These are phyloP conservation scores for Cynaeus angustus DNA, from an alignment of 2,888 invertebrate genomes.

Conservation along the genomic window DNA sequence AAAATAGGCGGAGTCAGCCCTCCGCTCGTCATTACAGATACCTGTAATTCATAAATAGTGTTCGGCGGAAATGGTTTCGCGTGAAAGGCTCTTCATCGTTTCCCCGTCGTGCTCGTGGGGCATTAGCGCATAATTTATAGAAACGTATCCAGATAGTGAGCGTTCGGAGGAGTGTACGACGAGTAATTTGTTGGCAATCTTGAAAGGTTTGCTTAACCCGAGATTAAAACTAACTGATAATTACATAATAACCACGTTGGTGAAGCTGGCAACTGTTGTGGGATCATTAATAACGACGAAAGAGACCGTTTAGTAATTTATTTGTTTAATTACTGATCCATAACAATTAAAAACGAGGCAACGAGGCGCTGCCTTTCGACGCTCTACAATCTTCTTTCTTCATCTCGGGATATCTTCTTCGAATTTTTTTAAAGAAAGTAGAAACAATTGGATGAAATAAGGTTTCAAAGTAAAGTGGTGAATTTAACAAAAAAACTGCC, in stretches of 20 bases:
- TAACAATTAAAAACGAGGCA: slow-evolving; percentile 69
- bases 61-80: slow-evolving; percentile 39
- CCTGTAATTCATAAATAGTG: slow-evolving; percentile 28
- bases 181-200: slow-evolving; percentile 72
- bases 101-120: slow-evolving; percentile 54
- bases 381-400: slow-evolving; percentile 22
- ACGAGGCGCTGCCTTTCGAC: slow-evolving; percentile 46
- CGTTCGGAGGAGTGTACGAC: slow-evolving; percentile 60
- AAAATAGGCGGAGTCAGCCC: slow-evolving; percentile 11
- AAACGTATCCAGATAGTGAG: slow-evolving; percentile 53
- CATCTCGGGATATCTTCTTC: neutral
- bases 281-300: slow-evolving; percentile 71
- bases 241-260: slow-evolving; percentile 73
- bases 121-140: slow-evolving; percentile 60
- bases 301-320: slow-evolving; percentile 72
- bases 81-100: slow-evolving; percentile 39
- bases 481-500: too few relatives aligned
- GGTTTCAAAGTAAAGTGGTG: too few relatives aligned
- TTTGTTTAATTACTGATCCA: slow-evolving; percentile 73
- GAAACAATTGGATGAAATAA: too few relatives aligned
- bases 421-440: too few relatives aligned
- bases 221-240: slow-evolving; percentile 74
- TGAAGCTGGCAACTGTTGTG: slow-evolving; percentile 70
- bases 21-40: slow-evolving; percentile 10
- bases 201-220: slow-evolving; percentile 74